Evolutionary conservation across 2,888 invertebrate genomes (phyloP), one percentile per base, ranked within the genome.

Genomic region (Phortica okadai): DNA sequence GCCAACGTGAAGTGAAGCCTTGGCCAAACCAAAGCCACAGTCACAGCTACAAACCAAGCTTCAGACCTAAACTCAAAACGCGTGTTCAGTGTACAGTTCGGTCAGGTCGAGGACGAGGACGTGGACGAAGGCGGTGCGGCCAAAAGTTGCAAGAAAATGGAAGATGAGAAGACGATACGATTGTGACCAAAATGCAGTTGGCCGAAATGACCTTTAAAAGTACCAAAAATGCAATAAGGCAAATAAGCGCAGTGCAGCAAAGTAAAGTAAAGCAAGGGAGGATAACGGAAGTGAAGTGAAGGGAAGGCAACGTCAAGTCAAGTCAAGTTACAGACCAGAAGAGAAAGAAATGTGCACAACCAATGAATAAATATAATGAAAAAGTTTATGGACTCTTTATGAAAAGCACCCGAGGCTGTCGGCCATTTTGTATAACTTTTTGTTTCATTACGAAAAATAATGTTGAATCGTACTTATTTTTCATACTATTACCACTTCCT

Each of bases 151-250:
- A 33, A 33, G 33, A 4, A 33, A 33, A 33, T 5, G 33, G 33
- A 33, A 33, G 33, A 33, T 33, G 33, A 33, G 33, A 50, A 50
- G 50, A 50, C 50, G 50, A 50, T 50, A 11, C 10, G 50, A 6
- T 50, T 8, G 14, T 50, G 50, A 50, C 50, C 50, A 50, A 33
- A 33, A 25, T 64, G 41, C 33, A 64, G 64, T 41, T 64, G 64
- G 41, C 33, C 64, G 33, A 64, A 64, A 41, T 16, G 64, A 64
- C 64, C 64, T 64, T 21, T 64, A 64, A 64, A 64, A 64, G 21
- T 41, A 14, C 1, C 25, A 25, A 50, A 50, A 50, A 50, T 50
- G 50, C 50, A 50, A 50, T 14, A 50, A 50, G 14, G 14, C 50
- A 50, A 50, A 50, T 11, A 50, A 50, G 14, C 41, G 42, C 8